These are phyloP conservation scores for Carterocephalus palaemon DNA, from an alignment of 2,888 invertebrate species.

Conservation along the genomic window DNA sequence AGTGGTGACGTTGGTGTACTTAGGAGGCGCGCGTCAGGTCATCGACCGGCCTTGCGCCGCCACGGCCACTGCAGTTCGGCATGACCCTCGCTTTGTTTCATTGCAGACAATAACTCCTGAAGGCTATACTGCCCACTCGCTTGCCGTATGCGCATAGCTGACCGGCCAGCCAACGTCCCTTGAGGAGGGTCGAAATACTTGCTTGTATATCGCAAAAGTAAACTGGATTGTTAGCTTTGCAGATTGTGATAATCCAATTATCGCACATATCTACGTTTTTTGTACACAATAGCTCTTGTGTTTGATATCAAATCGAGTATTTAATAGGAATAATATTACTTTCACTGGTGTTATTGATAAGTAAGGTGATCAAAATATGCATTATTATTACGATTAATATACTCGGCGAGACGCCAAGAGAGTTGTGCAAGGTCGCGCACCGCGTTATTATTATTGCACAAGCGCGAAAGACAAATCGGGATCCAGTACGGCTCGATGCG, in stretches of 20 bases:
- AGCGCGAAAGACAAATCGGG: slow-evolving; percentile 65
- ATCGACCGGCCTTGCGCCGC: slow-evolving; percentile 75
- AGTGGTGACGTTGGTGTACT: slow-evolving; percentile 41
- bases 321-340: too few relatives aligned
- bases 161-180: slow-evolving; percentile 11
- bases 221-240: slow-evolving; percentile 1
- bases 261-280: too few relatives aligned
- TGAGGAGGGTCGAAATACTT: too few relatives aligned
- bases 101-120: slow-evolving; percentile 40
- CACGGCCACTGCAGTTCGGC: slow-evolving; percentile 43
- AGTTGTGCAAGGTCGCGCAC: slow-evolving; percentile 69
- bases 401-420: slow-evolving; percentile 58
- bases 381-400: slow-evolving; percentile 16
- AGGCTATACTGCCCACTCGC: slow-evolving; percentile 40
- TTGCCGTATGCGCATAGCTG: slow-evolving; percentile 25
- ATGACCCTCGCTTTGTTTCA: slow-evolving; percentile 67
- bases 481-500: slow-evolving; percentile 53
- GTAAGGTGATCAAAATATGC: slow-evolving; percentile 11
- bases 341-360: background rate
- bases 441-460: slow-evolving; percentile 70
- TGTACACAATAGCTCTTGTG: slow-evolving; percentile 19
- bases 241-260: background rate
- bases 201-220: slow-evolving; percentile 4
- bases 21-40: slow-evolving; percentile 56
- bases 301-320: too few relatives aligned